These are phyloP conservation scores for Kuschelorhynchus macadamiae DNA, from an alignment of 2,888 invertebrate genomes.

Conservation along the genomic window DNA sequence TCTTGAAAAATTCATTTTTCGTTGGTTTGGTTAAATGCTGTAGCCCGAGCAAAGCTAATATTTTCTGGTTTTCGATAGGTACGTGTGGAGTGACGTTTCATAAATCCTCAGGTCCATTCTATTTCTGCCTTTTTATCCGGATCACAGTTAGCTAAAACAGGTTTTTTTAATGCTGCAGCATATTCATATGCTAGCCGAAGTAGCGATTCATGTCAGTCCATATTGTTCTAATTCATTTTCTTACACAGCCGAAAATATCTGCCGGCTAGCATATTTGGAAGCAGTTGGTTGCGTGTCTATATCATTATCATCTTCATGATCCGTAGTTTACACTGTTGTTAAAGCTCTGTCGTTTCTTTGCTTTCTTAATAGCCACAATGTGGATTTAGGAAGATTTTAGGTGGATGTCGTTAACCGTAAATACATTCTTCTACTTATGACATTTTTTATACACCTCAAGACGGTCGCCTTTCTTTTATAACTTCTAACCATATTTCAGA, in stretches of 20 bases:
- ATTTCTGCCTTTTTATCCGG: conserved; percentile 18
- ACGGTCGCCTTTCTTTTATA: too few relatives aligned
- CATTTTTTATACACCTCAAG: too few relatives aligned
- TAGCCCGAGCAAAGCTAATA: conserved; percentile 42
- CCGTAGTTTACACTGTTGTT: conserved; percentile 9
- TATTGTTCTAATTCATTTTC: too few relatives aligned
- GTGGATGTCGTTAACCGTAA: conserved; percentile 1
- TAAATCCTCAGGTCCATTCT: conserved; percentile 22
- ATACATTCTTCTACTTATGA: neutral
- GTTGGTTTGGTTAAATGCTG: conserved; percentile 31
- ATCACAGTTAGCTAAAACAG: too few relatives aligned
- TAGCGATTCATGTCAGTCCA: too few relatives aligned
- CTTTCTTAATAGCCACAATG: conserved; percentile 5
- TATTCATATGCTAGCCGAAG: too few relatives aligned
- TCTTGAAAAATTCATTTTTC: conserved; percentile 27
- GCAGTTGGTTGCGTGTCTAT: too few relatives aligned
- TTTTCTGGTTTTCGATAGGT: conserved; percentile 42
- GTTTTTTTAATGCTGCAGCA: too few relatives aligned
- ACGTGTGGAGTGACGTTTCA: conserved; percentile 32
- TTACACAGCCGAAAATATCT: too few relatives aligned
- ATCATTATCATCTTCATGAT: too few relatives aligned
- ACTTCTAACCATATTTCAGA: too few relatives aligned
- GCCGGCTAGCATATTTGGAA: too few relatives aligned
- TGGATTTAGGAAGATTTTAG: conserved; percentile 29
- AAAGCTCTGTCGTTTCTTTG: conserved; percentile 17